Percentiles rank a stretch among this genome's conserved stretches.
Evolutionary conservation across 1,140 invertebrate genomes (phyloP).

Genomic region (Conus betulinus): DNA sequence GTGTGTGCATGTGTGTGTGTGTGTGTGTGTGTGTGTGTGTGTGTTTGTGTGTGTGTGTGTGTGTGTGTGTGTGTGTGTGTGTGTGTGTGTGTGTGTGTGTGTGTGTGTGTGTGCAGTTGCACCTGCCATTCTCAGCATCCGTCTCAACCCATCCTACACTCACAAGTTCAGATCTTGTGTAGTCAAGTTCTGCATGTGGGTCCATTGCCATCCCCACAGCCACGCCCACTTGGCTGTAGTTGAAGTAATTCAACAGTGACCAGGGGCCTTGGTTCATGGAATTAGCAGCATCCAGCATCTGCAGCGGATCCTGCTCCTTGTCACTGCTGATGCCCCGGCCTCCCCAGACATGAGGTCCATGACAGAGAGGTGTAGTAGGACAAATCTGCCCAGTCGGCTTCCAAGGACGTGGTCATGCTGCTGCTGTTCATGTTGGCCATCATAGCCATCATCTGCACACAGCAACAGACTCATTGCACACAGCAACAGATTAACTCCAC

Average conservation of each 20-base stretch:
- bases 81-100: too few species aligned
- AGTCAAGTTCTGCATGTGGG: background rate
- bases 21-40: too few species aligned
- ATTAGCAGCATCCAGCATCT: conserved; percentile 3
- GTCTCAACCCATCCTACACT: background rate
- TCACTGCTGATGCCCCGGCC: background rate
- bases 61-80: too few species aligned
- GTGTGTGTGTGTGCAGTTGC: too few species aligned
- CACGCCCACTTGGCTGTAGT: conserved; percentile 41
- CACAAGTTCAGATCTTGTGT: background rate
- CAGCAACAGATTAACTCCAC: too few species aligned
- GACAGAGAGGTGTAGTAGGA: conserved; percentile 4
- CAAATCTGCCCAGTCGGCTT: background rate
- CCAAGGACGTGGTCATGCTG: background rate
- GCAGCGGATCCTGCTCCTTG: too few species aligned
- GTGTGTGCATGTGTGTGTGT: too few species aligned
- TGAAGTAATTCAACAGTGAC: conserved; percentile 31
- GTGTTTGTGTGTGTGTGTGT: too few species aligned
- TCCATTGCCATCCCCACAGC: conserved; percentile 35
- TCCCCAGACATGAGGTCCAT: background rate
- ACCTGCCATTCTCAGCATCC: too few species aligned
- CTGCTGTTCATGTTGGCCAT: background rate
- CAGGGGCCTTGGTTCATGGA: conserved; percentile 24
- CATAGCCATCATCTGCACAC: background rate
- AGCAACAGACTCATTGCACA: background rate